These are phyloP conservation scores for Orchesellides sinensis DNA, from an alignment of 2,888 invertebrate genomes.

Conservation along the genomic window DNA sequence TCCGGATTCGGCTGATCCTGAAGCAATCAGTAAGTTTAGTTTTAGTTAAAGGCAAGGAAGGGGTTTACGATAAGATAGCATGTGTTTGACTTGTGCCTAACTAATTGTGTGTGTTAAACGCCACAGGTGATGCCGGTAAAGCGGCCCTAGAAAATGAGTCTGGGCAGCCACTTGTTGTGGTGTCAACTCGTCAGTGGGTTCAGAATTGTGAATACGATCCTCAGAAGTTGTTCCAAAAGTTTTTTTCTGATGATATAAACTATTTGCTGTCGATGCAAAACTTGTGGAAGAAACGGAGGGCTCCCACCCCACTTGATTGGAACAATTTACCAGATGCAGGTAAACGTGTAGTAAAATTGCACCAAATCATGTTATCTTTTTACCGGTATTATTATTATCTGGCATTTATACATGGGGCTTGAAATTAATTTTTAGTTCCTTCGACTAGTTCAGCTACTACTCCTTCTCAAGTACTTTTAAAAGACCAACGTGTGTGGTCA, in stretches of 20 bases:
- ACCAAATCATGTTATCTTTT: too few species aligned
- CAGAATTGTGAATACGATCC: slow-evolving; percentile 89
- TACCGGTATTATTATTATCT: background rate
- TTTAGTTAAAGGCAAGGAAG: background rate
- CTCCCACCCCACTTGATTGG: slow-evolving; percentile 90
- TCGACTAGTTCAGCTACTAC: slow-evolving; percentile 80
- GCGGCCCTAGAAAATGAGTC: slow-evolving; percentile 77
- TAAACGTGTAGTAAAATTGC: background rate
- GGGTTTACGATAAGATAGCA: too few species aligned
- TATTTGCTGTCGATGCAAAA: slow-evolving; percentile 96
- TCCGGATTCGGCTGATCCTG: slow-evolving; percentile 97
- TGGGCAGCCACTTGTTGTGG: slow-evolving; percentile 80
- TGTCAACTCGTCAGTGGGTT: slow-evolving; percentile 93
- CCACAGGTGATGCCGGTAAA: slow-evolving; percentile 77
- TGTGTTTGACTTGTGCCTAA: background rate
- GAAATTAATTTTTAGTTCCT: slow-evolving; percentile 76
- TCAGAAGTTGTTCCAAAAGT: slow-evolving; percentile 91
- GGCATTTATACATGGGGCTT: too few species aligned
- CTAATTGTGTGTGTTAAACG: background rate
- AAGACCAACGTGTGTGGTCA: slow-evolving; percentile 89
- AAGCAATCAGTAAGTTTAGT: slow-evolving; percentile 83
- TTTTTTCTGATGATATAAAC: slow-evolving; percentile 96
- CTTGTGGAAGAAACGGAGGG: slow-evolving; percentile 93
- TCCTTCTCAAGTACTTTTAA: slow-evolving; percentile 77
- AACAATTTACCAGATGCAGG: slow-evolving; percentile 80